Percentiles rank a stretch among this genome's conserved stretches.
Conservation (phyloP, 2,797 vertebrate species). For the Parauchenoglanis ngamensis region DNA sequence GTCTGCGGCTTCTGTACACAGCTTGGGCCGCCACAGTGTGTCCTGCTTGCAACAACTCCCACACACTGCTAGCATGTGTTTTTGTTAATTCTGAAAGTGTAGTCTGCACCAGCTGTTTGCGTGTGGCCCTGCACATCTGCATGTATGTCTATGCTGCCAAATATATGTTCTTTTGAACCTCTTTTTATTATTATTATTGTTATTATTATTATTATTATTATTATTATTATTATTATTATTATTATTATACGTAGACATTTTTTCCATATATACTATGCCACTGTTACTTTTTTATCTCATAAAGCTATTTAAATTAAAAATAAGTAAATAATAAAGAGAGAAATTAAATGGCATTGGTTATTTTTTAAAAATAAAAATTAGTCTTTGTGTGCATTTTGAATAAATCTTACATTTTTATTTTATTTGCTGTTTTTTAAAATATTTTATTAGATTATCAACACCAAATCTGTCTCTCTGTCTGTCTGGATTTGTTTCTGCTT, state of each 20-base stretch:
- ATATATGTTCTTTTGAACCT: not conserved
- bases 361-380: no score
- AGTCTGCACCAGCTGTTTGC: not conserved
- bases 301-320: not conserved
- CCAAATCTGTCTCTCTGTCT: not conserved
- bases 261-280: no score
- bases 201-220: slow-evolving; percentile 15
- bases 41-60: slow-evolving; percentile 62
- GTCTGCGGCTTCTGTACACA: slow-evolving; percentile 69
- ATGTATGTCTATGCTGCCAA: slow-evolving; percentile 39
- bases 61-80: slow-evolving; percentile 50
- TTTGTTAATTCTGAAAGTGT: not conserved
- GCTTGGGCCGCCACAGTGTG: slow-evolving; percentile 61
- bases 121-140: slow-evolving; percentile 24
- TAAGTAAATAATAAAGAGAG: not conserved
- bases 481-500: not conserved
- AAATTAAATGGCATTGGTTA: not conserved
- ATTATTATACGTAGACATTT: not conserved
- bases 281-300: not conserved
- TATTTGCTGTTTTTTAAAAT: not conserved
- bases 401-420: not conserved
- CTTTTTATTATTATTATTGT: not conserved
- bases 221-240: not conserved
- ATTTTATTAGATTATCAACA: no score
- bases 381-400: no score